Conservation (phyloP, 2,113 vertebrate species). For the Oreochromis tanganicae region DNA sequence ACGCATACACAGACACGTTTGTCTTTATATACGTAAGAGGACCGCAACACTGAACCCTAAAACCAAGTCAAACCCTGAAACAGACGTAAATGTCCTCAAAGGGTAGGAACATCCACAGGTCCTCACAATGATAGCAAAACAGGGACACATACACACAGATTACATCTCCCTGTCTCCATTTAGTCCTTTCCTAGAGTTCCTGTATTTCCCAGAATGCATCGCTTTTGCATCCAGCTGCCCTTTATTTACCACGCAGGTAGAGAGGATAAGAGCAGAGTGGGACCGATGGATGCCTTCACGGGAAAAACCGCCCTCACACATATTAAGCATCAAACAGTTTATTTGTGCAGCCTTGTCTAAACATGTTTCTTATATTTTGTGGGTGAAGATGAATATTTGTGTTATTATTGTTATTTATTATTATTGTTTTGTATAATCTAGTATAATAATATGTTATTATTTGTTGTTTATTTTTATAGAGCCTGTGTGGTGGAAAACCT, state of each 20-base stretch:
- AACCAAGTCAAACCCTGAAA: neutral
- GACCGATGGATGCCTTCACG: neutral
- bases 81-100: neutral
- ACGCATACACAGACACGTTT: neutral
- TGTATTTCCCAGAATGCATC: constrained; percentile 34
- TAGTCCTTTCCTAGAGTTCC: constrained; percentile 17
- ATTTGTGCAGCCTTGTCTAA: neutral
- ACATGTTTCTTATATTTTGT: neutral
- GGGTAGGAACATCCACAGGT: accelerated
- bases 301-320: neutral
- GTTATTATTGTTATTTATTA: neutral
- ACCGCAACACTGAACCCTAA: neutral
- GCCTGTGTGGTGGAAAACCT: neutral
- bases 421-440: neutral
- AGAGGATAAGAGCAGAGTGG: neutral
- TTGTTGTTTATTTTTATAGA: neutral
- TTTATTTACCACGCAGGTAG: neutral
- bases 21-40: neutral
- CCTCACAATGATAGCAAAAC: neutral
- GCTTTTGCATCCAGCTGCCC: neutral
- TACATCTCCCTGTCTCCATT: neutral
- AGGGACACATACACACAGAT: neutral
- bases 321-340: neutral
- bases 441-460: neutral
- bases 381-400: neutral